These are phyloP conservation scores for Caracal caracal DNA, from an alignment of 2,113 vertebrate genomes.

Conservation along the genomic window DNA sequence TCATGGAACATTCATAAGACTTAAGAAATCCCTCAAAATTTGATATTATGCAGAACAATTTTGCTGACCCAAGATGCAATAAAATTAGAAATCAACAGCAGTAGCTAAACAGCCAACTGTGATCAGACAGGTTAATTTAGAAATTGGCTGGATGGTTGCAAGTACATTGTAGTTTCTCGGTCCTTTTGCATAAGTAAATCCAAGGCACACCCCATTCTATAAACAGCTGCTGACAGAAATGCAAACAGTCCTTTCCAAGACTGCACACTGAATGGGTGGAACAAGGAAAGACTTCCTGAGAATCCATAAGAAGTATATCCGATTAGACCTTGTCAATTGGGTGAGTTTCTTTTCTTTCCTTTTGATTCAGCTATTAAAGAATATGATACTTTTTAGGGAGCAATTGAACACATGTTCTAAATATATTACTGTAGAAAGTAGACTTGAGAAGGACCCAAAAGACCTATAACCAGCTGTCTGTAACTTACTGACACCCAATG, in stretches of 20 bases:
- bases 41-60: neutral
- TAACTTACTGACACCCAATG: neutral
- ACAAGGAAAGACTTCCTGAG: conserved; percentile 66
- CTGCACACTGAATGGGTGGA: conserved; percentile 77
- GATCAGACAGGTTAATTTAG: neutral
- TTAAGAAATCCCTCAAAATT: neutral
- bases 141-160: neutral
- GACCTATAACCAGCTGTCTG: neutral
- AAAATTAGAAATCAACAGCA: conserved; percentile 4
- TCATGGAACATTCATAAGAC: neutral
- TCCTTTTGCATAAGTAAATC: conserved; percentile 24
- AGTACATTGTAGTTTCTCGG: neutral
- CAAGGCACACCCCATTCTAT: conserved; percentile 79
- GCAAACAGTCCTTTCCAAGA: conserved; percentile 78
- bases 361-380: conserved; percentile 8
- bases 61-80: neutral
- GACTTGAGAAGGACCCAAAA: neutral
- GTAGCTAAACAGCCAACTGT: neutral
- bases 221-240: conserved; percentile 71
- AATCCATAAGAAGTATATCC: conserved; percentile 41
- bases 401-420: neutral
- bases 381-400: neutral
- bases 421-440: neutral
- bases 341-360: conserved; percentile 58
- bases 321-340: conserved; percentile 42